Evolutionary conservation across 2,888 invertebrate species (phyloP), one percentile per base, ranked within the genome.

Genomic region (Drosophila setosimentum): DNA sequence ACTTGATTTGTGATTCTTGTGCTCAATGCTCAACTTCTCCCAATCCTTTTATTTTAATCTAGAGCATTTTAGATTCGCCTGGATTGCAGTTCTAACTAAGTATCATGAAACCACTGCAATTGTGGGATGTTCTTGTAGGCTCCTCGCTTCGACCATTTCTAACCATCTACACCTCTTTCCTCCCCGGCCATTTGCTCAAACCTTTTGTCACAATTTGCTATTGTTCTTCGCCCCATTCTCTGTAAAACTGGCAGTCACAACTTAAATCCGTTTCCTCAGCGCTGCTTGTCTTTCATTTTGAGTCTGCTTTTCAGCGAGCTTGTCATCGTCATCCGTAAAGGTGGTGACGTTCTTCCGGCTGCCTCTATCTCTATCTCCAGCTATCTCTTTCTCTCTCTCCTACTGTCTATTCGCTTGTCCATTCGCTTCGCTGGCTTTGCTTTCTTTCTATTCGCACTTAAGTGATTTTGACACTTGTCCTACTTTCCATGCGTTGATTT

Each of bases 401-500:
- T 68, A 11, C 27, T 68, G 57, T 69, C 60, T 61, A 50, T 61
- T 49, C 37, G 33, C 30, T 45, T 45, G 69, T 71, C 71, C 77
- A 64, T 68, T 68, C 72, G 75, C 61, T 45, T 70, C 51, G 67
- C 62, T 74, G 77, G 74, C 64, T 71, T 77, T 70, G 82, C 84
- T 80, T 86, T 82, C 78, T 83, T 87, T 83, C 71, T 80, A 77
- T 86, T 86, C 89, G 89, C 84, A 82, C 86, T 89, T 87, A 87
- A 87, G 86, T 87, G 89, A 89, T 87, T 87, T 89, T 87, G 89
- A 87, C 86, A 87, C 86, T 87, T 87, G 86, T 89, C 87, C 86
- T 72, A 87, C 85, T 87, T 87, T 89, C 80, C 84, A 89, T 89
- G 89, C 89, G 89, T 86, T 86, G 86, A 89, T 86, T 86, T 86